Evolutionary conservation across 2,113 vertebrate species (phyloP).

Genomic region (Osmerus mordax): DNA sequence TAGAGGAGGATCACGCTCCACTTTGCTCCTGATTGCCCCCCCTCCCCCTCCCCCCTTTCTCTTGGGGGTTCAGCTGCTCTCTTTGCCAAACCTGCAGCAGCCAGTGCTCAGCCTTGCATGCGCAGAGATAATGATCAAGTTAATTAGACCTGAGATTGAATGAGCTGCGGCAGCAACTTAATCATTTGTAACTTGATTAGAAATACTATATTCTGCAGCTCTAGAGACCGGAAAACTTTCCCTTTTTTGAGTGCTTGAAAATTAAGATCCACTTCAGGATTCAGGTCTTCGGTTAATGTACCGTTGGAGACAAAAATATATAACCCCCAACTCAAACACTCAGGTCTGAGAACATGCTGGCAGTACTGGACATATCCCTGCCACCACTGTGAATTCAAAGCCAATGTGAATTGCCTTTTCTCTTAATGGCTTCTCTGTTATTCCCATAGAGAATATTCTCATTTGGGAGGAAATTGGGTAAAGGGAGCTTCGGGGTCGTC

Average conservation of each 20-base stretch:
- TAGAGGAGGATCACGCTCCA: slow-evolving; percentile 49
- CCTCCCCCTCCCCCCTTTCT: slow-evolving; percentile 39
- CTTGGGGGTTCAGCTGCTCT: slow-evolving; percentile 58
- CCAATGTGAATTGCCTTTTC: slow-evolving; percentile 28
- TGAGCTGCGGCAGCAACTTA: slow-evolving; percentile 75
- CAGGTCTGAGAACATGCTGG: too few species aligned
- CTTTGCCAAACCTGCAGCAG: slow-evolving; percentile 69
- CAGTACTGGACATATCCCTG: too few species aligned
- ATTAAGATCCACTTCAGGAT: slow-evolving; percentile 59
- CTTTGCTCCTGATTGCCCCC: slow-evolving; percentile 46
- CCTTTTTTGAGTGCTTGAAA: slow-evolving; percentile 42
- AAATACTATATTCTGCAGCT: slow-evolving; percentile 71
- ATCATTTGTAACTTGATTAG: slow-evolving; percentile 79
- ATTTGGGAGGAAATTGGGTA: slow-evolving; percentile 79
- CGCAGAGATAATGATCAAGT: slow-evolving; percentile 77
- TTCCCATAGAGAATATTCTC: slow-evolving; percentile 73
- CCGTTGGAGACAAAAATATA: slow-evolving; percentile 12
- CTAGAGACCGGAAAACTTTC: slow-evolving; percentile 57
- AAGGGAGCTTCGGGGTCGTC: slow-evolving; percentile 80
- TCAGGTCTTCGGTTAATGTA: slow-evolving; percentile 49
- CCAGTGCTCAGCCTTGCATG: slow-evolving; percentile 73
- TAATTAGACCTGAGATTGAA: slow-evolving; percentile 80
- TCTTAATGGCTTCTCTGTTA: slow-evolving; percentile 37
- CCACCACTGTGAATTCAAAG: slow-evolving; percentile 9
- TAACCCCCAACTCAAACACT: too few species aligned